Base-by-base conservation (phyloP, 64 coral and sea anemone species). In the Pocillopora verrucosa region DNA sequence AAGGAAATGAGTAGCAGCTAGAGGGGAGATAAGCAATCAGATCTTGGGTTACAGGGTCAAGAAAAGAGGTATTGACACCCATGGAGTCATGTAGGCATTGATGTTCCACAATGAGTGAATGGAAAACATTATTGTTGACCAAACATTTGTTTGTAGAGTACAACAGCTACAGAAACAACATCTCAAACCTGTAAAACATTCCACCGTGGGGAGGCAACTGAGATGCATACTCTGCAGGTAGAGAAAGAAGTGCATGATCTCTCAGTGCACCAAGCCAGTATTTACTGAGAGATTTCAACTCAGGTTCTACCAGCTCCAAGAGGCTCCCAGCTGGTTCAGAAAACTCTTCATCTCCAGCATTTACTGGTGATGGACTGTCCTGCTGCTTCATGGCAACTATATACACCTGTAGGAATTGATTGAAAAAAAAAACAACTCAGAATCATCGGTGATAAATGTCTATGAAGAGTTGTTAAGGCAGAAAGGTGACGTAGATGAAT, bases 361-460 rank as follows among this genome's bases (percentile, higher is more conserved):
- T 72, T 1, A 80, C 24, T 73, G 83, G 68, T 15, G 76, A 61
- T 26, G 83, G 88, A 13, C 88, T 73, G 60, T 92, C 90, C 51
- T 93, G 89, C 57, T 99, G 83, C 56, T 95, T 99, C 94, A 99
- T 99, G 51, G 97, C 97, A 61, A 99, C 97, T 62, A 99, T 99
- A 76, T 99, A 99, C 51, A 99, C 97, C 97, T 99, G 14, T 25
- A 75, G 59, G 80, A 34, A 45, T 45, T 16, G 0, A 34, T 10
- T 20, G 57, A 74, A 56, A 16, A 34, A 59, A 51, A 51, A 76
- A 35, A 37, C 16, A 11, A 76, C 73, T 37, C 24, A 76, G 34
- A 16, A 41, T 36, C 24, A 36, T 76, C 24, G 34, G 34, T n/a
- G 11, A 75, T 35, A 75, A 35, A 73, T 73, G 70, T 65, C 73